phyloP scores from a whole-genome alignment of 1,140 invertebrate genomes.

The Cotesia glomerata region DNA sequence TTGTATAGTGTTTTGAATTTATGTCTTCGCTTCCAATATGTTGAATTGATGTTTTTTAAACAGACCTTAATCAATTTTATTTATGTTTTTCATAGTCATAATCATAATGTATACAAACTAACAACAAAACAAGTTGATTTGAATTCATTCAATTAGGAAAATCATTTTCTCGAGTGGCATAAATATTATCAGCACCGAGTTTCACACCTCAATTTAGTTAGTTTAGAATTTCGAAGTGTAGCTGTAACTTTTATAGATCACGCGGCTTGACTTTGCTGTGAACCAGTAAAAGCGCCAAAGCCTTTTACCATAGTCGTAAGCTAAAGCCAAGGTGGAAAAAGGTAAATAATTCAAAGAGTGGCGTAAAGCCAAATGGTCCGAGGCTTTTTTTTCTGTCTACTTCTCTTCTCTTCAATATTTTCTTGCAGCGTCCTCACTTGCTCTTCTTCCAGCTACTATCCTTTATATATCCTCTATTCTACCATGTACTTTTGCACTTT shows the following conservation, averaged over 20 bases:
- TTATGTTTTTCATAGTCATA: too few relatives aligned
- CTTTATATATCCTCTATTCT: neutral
- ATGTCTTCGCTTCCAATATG: too few relatives aligned
- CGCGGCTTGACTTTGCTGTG: slow-evolving; percentile 17
- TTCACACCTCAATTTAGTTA: neutral
- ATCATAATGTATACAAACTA: too few relatives aligned
- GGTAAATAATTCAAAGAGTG: slow-evolving; percentile 39
- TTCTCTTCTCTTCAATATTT: slow-evolving; percentile 12
- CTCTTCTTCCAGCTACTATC: neutral
- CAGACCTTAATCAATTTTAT: too few relatives aligned
- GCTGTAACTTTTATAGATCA: slow-evolving; percentile 32
- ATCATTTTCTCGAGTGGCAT: neutral
- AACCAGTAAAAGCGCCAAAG: slow-evolving; percentile 20
- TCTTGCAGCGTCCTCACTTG: neutral
- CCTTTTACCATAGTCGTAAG: slow-evolving; percentile 13
- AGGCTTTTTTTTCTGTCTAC: neutral
- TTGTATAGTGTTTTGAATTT: neutral
- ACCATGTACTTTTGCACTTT: neutral
- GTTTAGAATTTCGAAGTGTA: slow-evolving; percentile 25
- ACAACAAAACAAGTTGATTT: neutral
- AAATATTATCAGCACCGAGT: neutral
- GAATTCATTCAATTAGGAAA: neutral
- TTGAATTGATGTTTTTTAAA: too few relatives aligned
- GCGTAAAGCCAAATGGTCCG: slow-evolving; percentile 37
- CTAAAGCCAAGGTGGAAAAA: slow-evolving; percentile 28